phyloP scores from a whole-genome alignment of 2,888 invertebrate species.

The Quadriops clusia region DNA sequence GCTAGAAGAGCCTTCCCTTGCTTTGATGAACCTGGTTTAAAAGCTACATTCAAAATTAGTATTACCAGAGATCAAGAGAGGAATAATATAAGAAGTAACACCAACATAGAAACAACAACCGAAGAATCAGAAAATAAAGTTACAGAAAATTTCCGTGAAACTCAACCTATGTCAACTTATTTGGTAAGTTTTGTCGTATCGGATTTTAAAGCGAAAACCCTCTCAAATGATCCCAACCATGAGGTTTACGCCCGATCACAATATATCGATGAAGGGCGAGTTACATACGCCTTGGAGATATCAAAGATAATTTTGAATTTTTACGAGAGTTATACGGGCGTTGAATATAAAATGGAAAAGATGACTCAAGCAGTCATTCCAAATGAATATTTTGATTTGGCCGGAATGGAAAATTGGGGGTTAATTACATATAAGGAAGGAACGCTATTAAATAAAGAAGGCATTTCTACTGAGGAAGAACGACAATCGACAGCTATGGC shows the following conservation, averaged over 20 bases:
- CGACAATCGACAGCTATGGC: constrained; percentile 23
- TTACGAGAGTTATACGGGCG: constrained; percentile 46
- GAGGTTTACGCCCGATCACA: constrained; percentile 56
- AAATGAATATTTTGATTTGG: constrained; percentile 56
- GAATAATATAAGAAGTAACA: too few relatives aligned
- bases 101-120: too few relatives aligned
- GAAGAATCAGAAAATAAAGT: too few relatives aligned
- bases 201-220: constrained; percentile 49
- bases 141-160: too few relatives aligned
- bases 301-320: constrained; percentile 16
- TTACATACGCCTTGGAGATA: constrained; percentile 6
- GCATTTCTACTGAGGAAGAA: constrained; percentile 11
- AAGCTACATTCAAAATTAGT: too few relatives aligned
- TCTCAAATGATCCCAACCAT: constrained; percentile 34
- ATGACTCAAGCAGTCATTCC: constrained; percentile 77
- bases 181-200: constrained; percentile 70
- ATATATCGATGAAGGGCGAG: constrained; percentile 48
- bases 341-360: constrained; percentile 51
- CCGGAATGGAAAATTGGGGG: constrained; percentile 92
- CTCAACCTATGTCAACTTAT: constrained; percentile 74
- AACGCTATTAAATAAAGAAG: constrained; percentile 9
- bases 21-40: too few relatives aligned
- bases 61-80: too few relatives aligned
- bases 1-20: too few relatives aligned
- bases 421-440: constrained; percentile 57